Evolutionary conservation across 2,888 invertebrate species (phyloP), one percentile per base, ranked within the genome.

Genomic region (Philhelius pedissequus): DNA sequence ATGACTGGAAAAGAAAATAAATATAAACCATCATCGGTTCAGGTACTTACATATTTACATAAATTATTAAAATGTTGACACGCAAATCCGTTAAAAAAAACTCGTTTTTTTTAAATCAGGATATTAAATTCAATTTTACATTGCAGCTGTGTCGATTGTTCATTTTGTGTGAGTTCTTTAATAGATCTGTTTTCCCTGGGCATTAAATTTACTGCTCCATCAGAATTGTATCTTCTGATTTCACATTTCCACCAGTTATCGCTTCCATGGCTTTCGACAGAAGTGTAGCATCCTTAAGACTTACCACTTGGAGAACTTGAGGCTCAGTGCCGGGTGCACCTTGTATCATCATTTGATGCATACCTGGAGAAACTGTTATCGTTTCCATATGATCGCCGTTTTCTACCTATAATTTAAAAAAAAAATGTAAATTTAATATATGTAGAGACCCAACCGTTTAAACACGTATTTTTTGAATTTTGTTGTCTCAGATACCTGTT

Each of bases 291-390:
- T 97, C 97, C 92, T 97, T 97, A 86, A 97, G 93, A 78, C 96
- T 96, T 89, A 97, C 94, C 88, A 97, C 96, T 92, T 97, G 96
- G 89, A 97, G 93, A 84, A 94, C 91, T 92, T 97, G 96, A 50
- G 95, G 95, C 89, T 95, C 95, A 52, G 95, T 95, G 58, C 94
- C 94, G 45, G 94, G 93, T 54, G 93, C 92, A 87, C 94, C 93
- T 91, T 95, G 94, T 91, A 96, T 95, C 93, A 96, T 96, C 93
- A 97, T 96, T 90, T 96, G 96, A 90, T 96, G 95, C 90, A 95
- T 95, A 83, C 96, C 95, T 62, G 95, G 95, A 75, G 95, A 94
- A 69, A 96, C 94, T 18, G 95, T 94, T 86, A 96, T 94, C 15
- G 96, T 94, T 90, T 96, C 96, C 92, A 96, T 93, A 80, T 93